phyloP scores from a whole-genome alignment of 23 tunicate species.

The Aplidium turbinatum region DNA sequence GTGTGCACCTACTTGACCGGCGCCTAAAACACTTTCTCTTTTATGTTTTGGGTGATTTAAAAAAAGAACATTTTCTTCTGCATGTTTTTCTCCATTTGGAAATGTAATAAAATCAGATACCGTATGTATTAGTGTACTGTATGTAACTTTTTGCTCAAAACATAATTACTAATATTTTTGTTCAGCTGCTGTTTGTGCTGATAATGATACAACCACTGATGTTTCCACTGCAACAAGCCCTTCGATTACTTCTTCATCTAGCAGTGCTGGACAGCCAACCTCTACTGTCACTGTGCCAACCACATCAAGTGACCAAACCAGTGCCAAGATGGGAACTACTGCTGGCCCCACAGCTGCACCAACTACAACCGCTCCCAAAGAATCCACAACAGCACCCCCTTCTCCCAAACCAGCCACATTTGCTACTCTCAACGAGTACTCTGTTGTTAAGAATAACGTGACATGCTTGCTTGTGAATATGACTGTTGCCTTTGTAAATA shows the following conservation, averaged over 20 bases:
- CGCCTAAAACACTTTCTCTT: no score
- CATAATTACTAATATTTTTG: no score
- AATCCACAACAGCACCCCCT: not conserved
- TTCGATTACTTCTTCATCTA: conserved; percentile 24
- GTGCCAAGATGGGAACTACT: not conserved
- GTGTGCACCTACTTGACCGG: no score
- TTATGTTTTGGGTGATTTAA: not conserved
- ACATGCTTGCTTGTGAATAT: conserved; percentile 14
- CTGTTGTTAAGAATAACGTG: not conserved
- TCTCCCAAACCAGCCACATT: not conserved
- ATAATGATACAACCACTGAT: conserved; percentile 24
- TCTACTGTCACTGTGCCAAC: conserved; percentile 5
- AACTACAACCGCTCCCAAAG: conserved; percentile 19
- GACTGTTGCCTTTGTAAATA: conserved; percentile 3
- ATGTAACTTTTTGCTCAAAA: no score
- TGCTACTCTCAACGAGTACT: not conserved
- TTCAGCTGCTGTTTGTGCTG: no score
- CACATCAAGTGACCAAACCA: not conserved
- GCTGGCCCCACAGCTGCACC: not conserved
- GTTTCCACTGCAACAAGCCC: conserved; percentile 23
- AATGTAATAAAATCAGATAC: no score
- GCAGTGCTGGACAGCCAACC: conserved; percentile 10
- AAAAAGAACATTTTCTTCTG: no score
- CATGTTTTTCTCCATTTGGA: no score
- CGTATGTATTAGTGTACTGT: no score